Conservation (phyloP, 2,113 vertebrate genomes). For the Eleginops maclovinus region DNA sequence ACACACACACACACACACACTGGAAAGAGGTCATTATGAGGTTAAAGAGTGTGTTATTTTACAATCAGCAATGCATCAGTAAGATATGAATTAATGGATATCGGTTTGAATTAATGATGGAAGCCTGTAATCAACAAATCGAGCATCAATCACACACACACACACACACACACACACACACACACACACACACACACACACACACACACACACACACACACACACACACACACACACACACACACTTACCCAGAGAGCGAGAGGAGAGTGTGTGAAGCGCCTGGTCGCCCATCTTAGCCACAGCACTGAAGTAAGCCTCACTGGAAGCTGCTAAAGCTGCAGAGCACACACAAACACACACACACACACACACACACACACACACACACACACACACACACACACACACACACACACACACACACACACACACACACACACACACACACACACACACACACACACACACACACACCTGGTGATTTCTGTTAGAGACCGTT, state of each 20-base stretch:
- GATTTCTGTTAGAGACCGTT: too few relatives aligned
- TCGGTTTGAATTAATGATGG: background rate
- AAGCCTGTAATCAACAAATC: slow-evolving; percentile 14
- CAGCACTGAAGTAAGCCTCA: slow-evolving; percentile 91
- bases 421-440: slow-evolving; percentile 4
- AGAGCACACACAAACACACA: slow-evolving; percentile 24
- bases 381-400: background rate
- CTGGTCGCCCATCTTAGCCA: slow-evolving; percentile 93
- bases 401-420: background rate
- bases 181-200: too few relatives aligned
- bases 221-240: slow-evolving; percentile 20
- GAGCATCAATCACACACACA: slow-evolving; percentile 4
- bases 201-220: background rate
- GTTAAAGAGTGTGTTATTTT: too few relatives aligned
- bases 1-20: background rate
- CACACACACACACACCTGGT: slow-evolving; percentile 2
- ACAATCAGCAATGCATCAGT: too few relatives aligned
- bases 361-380: background rate
- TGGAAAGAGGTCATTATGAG: background rate
- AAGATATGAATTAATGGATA: too few relatives aligned
- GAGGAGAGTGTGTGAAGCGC: slow-evolving; percentile 92
- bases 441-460: slow-evolving; percentile 7
- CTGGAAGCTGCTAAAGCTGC: slow-evolving; percentile 89
- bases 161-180: too few relatives aligned
- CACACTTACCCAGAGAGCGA: slow-evolving; percentile 88